Percentiles rank a stretch among this genome's conserved stretches.
These are phyloP conservation scores for Galerucella calmariensis DNA, from an alignment of 2,888 invertebrate genomes.

Conservation along the genomic window DNA sequence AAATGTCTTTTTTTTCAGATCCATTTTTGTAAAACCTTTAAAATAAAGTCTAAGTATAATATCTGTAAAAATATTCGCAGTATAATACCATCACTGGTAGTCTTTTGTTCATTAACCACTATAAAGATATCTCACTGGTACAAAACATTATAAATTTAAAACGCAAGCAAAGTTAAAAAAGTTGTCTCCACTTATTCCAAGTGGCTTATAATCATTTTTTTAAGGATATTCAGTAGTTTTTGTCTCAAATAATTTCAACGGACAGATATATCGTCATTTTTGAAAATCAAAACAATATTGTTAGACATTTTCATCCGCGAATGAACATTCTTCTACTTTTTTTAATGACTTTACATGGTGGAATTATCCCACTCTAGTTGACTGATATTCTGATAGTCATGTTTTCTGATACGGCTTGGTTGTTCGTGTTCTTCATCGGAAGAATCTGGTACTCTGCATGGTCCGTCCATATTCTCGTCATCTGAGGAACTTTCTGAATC, in stretches of 20 bases:
- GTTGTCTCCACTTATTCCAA: background rate
- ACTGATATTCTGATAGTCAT: conserved; percentile 78
- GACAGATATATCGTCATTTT: background rate
- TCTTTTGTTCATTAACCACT: background rate
- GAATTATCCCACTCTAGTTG: conserved; percentile 84
- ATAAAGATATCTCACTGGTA: background rate
- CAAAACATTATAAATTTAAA: background rate
- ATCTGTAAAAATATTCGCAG: background rate
- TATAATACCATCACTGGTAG: background rate
- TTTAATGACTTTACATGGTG: conserved; percentile 70
- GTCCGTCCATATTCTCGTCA: conserved; percentile 61
- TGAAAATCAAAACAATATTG: conserved; percentile 1
- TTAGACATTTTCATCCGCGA: conserved; percentile 23
- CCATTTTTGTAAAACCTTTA: background rate
- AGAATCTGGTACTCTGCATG: conserved; percentile 67
- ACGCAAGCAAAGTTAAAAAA: background rate
- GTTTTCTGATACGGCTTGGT: conserved; percentile 63
- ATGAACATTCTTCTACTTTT: conserved; percentile 19
- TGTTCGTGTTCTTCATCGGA: conserved; percentile 68
- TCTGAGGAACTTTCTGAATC: conserved; percentile 63
- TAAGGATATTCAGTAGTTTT: background rate
- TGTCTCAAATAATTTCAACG: conserved; percentile 9
- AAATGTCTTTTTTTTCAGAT: background rate
- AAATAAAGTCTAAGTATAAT: too few relatives aligned
- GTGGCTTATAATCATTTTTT: background rate